Conservation (phyloP, 64 coral and sea anemone species). For the Actinia tenebrosa region DNA sequence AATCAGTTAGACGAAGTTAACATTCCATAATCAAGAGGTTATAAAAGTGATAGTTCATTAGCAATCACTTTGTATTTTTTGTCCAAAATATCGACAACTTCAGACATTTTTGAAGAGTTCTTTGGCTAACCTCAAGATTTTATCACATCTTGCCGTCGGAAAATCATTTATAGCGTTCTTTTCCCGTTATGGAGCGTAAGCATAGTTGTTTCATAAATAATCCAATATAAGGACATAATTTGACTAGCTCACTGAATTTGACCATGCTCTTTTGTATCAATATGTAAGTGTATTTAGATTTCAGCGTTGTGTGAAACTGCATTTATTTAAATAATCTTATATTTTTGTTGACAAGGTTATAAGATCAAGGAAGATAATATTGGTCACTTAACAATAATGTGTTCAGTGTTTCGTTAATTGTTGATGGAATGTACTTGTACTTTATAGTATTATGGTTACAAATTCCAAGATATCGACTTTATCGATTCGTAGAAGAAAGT, state of each 20-base stretch:
- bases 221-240: not conserved
- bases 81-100: not conserved
- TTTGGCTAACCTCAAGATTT: not conserved
- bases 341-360: no score
- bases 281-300: not conserved
- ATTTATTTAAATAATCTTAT: no score
- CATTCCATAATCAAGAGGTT: not conserved
- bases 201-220: not conserved
- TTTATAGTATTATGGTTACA: not conserved
- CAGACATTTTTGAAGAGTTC: not conserved
- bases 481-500: not conserved
- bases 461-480: no score
- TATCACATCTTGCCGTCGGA: not conserved
- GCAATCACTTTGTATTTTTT: not conserved
- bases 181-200: not conserved
- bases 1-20: not conserved
- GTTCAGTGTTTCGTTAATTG: not conserved
- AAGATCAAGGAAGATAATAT: no score
- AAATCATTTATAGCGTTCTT: not conserved
- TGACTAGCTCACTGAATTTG: not conserved
- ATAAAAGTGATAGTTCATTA: not conserved
- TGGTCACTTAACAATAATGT: no score
- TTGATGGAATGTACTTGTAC: not conserved
- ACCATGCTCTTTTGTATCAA: not conserved
- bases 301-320: not conserved